These are phyloP conservation scores for Rhizomys pruinosus DNA, from an alignment of 2,113 vertebrate genomes.

Conservation along the genomic window DNA sequence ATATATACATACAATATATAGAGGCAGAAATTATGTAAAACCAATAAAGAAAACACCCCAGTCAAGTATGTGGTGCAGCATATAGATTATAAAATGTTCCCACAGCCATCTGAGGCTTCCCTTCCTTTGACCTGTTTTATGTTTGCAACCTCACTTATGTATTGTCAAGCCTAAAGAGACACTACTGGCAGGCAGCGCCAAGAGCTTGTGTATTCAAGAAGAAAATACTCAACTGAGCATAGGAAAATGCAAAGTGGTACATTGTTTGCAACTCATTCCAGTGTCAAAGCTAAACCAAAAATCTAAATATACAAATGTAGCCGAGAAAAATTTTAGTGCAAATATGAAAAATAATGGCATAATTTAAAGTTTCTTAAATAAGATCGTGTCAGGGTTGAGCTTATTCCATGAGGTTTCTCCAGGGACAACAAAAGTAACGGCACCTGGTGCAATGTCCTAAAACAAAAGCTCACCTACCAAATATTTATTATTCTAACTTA, in stretches of 20 bases:
- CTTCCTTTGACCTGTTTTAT: conserved; percentile 59
- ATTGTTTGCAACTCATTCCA: conserved; percentile 86
- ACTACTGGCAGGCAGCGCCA: conserved; percentile 78
- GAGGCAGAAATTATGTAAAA: conserved; percentile 82
- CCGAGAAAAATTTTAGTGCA: conserved; percentile 88
- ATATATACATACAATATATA: conserved; percentile 83
- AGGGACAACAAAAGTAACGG: conserved; percentile 52
- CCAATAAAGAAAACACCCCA: conserved; percentile 67
- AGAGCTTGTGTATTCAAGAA: conserved; percentile 52
- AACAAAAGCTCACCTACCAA: conserved; percentile 80
- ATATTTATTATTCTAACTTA: conserved; percentile 74
- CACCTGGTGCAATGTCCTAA: conserved; percentile 64
- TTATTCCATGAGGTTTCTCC: conserved; percentile 71
- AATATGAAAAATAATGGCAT: conserved; percentile 87
- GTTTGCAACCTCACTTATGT: conserved; percentile 58
- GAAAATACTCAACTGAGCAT: conserved; percentile 66
- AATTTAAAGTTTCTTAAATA: conserved; percentile 88
- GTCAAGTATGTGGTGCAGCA: conserved; percentile 66
- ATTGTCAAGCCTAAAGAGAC: conserved; percentile 70
- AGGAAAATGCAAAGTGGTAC: conserved; percentile 76
- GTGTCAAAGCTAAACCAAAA: conserved; percentile 85
- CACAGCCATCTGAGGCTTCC: conserved; percentile 56
- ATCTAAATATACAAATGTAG: conserved; percentile 87
- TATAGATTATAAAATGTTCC: background rate
- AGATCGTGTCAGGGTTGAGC: conserved; percentile 79